Evolutionary conservation across 2,888 invertebrate species (phyloP).

Genomic region (Celastrina argiolus): DNA sequence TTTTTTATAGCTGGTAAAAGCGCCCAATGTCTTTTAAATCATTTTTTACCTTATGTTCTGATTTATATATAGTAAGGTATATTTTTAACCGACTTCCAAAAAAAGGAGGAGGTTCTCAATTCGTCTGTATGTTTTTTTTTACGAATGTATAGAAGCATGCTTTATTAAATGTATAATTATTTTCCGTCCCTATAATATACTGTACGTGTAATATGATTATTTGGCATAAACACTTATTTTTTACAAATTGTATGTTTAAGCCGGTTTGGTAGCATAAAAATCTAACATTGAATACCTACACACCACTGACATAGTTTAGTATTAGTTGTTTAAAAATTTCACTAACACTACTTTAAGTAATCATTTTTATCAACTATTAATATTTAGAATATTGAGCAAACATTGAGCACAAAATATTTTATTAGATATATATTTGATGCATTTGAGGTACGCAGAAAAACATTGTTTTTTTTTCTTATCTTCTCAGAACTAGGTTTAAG

Average conservation of each 20-base stretch:
- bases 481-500: background rate
- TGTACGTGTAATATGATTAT: background rate
- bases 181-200: background rate
- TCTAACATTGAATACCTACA: background rate
- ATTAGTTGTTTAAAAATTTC: background rate
- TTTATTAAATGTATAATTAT: background rate
- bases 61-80: background rate
- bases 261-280: background rate
- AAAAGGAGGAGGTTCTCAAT: too few species aligned
- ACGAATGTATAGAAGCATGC: too few species aligned
- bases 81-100: too few species aligned
- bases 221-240: background rate
- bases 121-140: too few species aligned
- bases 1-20: too few species aligned
- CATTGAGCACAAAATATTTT: slow-evolving; percentile 11
- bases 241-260: background rate
- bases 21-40: too few species aligned
- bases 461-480: background rate
- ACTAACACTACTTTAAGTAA: background rate
- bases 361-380: background rate
- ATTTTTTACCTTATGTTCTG: background rate
- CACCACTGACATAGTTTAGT: background rate
- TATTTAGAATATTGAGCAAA: background rate
- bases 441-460: background rate
- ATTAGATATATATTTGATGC: background rate